Evolutionary conservation across 2,797 vertebrate species (phyloP).

Genomic region (Amazona ochrocephala): DNA sequence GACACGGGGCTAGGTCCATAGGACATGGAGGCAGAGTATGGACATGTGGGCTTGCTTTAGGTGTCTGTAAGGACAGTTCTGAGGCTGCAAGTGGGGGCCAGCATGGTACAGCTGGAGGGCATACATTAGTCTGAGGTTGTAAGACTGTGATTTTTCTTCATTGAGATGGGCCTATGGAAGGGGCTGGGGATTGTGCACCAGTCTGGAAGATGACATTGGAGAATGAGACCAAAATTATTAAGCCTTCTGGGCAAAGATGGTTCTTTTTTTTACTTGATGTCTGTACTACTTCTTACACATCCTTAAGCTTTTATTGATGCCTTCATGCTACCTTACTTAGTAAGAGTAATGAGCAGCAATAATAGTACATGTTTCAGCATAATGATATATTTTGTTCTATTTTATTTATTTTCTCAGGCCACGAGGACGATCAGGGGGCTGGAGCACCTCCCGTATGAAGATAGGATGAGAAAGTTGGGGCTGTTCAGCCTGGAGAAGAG

Average conservation of each 20-base stretch:
- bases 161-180: not conserved
- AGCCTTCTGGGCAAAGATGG: not conserved
- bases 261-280: not conserved
- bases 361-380: not conserved
- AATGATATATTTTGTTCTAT: not conserved
- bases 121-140: not conserved
- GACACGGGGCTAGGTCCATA: rapidly evolving
- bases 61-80: not conserved
- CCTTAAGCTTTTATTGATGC: not conserved
- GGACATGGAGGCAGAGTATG: not conserved
- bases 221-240: not conserved
- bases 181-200: not conserved
- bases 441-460: no score
- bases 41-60: not conserved
- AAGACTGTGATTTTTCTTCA: not conserved
- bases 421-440: no score
- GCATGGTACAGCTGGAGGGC: not conserved
- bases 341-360: not conserved
- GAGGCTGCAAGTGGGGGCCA: not conserved
- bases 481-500: no score
- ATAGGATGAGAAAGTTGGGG: no score
- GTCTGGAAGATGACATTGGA: not conserved
- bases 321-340: not conserved
- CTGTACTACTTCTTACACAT: not conserved
- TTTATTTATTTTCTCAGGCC: not conserved